Base-by-base conservation (phyloP, 2,113 vertebrate species). In the Oriolus oriolus region DNA sequence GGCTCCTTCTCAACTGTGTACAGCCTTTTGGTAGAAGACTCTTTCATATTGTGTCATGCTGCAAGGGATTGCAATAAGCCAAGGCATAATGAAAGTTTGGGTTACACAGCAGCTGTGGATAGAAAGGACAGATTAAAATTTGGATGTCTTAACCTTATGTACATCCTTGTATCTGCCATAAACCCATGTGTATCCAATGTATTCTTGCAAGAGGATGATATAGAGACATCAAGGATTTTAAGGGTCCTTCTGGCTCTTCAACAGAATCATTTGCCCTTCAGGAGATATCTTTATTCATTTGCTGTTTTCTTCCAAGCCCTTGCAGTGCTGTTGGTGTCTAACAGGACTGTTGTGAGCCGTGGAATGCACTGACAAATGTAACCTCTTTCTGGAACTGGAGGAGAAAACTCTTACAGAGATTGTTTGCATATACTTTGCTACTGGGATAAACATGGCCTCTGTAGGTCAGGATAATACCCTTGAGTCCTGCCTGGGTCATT, bases 391-490 rank as follows among this genome's bases (percentile, higher is more conserved):
- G 54, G 87, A 93, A 70, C 5, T 33, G 30, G 7, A 26, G 21
- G 41, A 74, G 71, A 87, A 96, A 73, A 60, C 63, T 47, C 8
- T 76, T 42, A 60, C 54, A 54, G 53, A 73, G 35, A 65, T 53
- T 93, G 47, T 64, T 94, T 82, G 65, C 45, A n/a, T 84, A 47
- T 39, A 50, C 33, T 88, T 54, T 86, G 79, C 76, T 79, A 30
- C 33, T 90, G 68, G 71, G 54, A 80, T 64, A 91, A 97, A 87
- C 66, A 83, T n/a, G 95, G 57, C n/a, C 79, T 91, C 61, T 88
- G n/a, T 27, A 76, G 57, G 54, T 69, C 39, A 74, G 30, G 16
- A 33, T 81, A 84, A 70, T 59, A 92, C 50, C 24, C 76, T 69
- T 86, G 83, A 81, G 71, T 89, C n/a, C 61, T 81, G 33, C 35